These are phyloP conservation scores for Dendroctonus ponderosae DNA, from an alignment of 1,140 invertebrate genomes.

Conservation along the genomic window DNA sequence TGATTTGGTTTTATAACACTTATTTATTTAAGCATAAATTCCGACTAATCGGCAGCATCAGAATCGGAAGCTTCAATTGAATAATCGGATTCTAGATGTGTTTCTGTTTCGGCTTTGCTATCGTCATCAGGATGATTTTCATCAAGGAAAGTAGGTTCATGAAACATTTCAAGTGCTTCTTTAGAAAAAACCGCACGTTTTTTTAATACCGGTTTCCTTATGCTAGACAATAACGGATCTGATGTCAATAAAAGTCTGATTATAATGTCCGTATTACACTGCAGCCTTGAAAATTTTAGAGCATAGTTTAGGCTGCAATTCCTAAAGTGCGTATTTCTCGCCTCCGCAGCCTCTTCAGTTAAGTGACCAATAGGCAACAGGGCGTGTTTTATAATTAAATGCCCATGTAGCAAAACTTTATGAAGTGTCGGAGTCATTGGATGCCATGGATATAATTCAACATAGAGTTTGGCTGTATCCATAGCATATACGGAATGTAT, in stretches of 20 bases:
- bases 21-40: too few species aligned
- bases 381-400: slow-evolving; percentile 38
- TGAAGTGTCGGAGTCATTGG: slow-evolving; percentile 49
- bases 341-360: slow-evolving; percentile 37
- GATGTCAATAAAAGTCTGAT: slow-evolving; percentile 45
- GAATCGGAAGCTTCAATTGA: too few species aligned
- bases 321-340: slow-evolving; percentile 43
- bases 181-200: slow-evolving; percentile 16
- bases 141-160: too few species aligned
- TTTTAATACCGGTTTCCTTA: slow-evolving; percentile 24
- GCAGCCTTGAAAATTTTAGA: slow-evolving; percentile 40
- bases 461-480: slow-evolving; percentile 39
- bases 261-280: slow-evolving; percentile 40
- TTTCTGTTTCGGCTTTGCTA: too few species aligned
- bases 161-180: slow-evolving; percentile 25
- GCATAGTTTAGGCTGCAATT: slow-evolving; percentile 38
- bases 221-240: slow-evolving; percentile 38
- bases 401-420: slow-evolving; percentile 47
- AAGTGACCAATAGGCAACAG: slow-evolving; percentile 43
- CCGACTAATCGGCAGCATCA: too few species aligned
- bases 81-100: too few species aligned
- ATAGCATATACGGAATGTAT: too few species aligned
- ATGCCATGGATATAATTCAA: slow-evolving; percentile 45
- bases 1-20: too few species aligned
- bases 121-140: too few species aligned